These are phyloP conservation scores for Liparis tanakae DNA, from an alignment of 2,797 vertebrate species.

Conservation along the genomic window DNA sequence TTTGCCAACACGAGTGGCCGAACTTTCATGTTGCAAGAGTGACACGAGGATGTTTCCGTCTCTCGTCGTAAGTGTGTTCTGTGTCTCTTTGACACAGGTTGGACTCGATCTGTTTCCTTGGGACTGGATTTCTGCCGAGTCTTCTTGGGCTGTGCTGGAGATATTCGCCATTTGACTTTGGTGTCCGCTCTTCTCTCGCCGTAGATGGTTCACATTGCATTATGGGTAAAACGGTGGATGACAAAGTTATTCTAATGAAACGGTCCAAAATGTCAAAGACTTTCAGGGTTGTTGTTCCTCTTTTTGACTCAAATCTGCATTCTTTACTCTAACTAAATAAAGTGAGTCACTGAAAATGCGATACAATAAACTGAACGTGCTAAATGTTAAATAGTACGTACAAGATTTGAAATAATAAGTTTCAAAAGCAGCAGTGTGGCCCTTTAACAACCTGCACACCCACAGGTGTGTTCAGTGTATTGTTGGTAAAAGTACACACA, in stretches of 20 bases:
- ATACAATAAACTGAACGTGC: too few relatives aligned
- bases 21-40: not conserved
- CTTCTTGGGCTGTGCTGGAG: not conserved
- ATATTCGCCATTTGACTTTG: not conserved
- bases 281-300: not conserved
- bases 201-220: not conserved
- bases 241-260: not conserved
- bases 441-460: too few relatives aligned
- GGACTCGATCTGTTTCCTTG: not conserved
- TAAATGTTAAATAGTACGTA: too few relatives aligned
- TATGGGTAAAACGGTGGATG: not conserved
- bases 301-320: not conserved
- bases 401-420: too few relatives aligned
- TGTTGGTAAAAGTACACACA: too few relatives aligned
- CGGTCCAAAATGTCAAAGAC: not conserved
- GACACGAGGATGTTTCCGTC: constrained; percentile 3
- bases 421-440: too few relatives aligned
- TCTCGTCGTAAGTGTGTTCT: not conserved
- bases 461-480: too few relatives aligned
- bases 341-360: too few relatives aligned
- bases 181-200: not conserved
- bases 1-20: not conserved
- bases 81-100: not conserved
- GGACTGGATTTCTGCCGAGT: not conserved
- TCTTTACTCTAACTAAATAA: too few relatives aligned